These are phyloP conservation scores for Lindbergichthys nudifrons DNA, from an alignment of 2,797 vertebrate species.

Conservation along the genomic window DNA sequence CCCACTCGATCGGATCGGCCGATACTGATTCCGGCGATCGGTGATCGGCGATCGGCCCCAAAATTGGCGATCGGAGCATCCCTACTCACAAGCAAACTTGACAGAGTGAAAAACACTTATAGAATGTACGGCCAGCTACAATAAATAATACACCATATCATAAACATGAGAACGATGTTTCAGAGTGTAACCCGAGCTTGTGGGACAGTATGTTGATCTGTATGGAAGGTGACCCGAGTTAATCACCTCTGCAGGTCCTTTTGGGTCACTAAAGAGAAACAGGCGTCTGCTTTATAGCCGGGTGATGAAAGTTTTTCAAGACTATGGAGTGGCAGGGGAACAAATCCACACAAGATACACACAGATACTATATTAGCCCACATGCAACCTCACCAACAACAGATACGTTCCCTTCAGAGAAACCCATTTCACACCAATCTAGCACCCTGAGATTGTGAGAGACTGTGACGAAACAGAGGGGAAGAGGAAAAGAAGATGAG, in stretches of 20 bases:
- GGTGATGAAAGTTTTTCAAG: constrained; percentile 65
- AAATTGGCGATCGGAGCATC: no score
- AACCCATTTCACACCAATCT: constrained; percentile 76
- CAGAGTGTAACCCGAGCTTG: not conserved
- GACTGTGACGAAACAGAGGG: constrained; percentile 13
- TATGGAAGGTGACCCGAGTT: constrained; percentile 16
- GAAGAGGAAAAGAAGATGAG: not conserved
- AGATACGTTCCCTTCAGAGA: constrained; percentile 10
- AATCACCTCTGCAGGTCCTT: constrained; percentile 42
- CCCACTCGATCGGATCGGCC: no score
- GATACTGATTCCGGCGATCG: no score
- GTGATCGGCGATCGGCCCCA: no score
- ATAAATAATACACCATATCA: constrained; percentile 44
- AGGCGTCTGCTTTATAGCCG: constrained; percentile 55
- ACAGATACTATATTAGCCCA: not conserved
- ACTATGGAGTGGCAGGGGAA: constrained; percentile 23
- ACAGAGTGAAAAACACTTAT: constrained; percentile 5
- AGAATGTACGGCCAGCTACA: constrained; percentile 15
- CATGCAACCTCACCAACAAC: constrained; percentile 5
- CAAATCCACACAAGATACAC: constrained; percentile 23
- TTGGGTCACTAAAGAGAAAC: constrained; percentile 44
- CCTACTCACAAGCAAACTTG: not conserved
- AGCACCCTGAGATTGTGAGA: constrained; percentile 65
- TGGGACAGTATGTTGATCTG: constrained; percentile 25
- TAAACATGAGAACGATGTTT: constrained; percentile 7